A percentile compares a stretch with the other conserved stretches of the same genome.
Evolutionary conservation across 2,113 vertebrate genomes (phyloP).

Genomic region (Tetrax tetrax): DNA sequence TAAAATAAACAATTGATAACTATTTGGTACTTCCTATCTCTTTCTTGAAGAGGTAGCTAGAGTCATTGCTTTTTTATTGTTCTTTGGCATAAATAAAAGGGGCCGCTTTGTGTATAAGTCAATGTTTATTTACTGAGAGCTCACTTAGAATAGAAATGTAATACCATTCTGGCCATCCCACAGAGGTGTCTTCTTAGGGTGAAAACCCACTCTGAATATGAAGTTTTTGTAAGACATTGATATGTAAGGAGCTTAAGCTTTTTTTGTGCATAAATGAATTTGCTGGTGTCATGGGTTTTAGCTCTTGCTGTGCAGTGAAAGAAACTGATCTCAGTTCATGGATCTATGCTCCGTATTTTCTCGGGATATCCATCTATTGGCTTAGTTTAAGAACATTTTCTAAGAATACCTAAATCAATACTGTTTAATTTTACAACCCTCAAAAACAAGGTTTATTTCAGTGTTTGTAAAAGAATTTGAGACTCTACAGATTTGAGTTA

Average conservation of each 20-base stretch:
- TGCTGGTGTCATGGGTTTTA: neutral
- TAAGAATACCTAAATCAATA: neutral
- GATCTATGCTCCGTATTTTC: neutral
- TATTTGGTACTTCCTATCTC: neutral
- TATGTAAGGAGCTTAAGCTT: neutral
- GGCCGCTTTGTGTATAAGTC: neutral
- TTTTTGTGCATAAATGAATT: neutral
- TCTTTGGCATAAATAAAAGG: neutral
- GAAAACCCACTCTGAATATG: neutral
- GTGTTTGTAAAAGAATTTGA: neutral
- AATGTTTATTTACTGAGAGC: neutral
- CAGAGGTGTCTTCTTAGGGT: neutral
- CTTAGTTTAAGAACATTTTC: neutral
- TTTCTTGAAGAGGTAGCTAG: neutral
- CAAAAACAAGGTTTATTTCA: neutral
- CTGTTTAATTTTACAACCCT: neutral
- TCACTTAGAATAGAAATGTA: neutral
- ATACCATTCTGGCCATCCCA: neutral
- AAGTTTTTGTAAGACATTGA: neutral
- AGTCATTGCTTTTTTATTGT: neutral
- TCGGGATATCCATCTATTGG: neutral
- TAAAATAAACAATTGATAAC: neutral
- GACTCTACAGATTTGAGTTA: neutral
- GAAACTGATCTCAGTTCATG: fast-evolving
- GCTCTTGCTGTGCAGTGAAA: neutral